A percentile compares a stretch with the other conserved stretches of the same genome.
Evolutionary conservation across 2,113 vertebrate species (phyloP).

Genomic region (Sceloporus tristichus): DNA sequence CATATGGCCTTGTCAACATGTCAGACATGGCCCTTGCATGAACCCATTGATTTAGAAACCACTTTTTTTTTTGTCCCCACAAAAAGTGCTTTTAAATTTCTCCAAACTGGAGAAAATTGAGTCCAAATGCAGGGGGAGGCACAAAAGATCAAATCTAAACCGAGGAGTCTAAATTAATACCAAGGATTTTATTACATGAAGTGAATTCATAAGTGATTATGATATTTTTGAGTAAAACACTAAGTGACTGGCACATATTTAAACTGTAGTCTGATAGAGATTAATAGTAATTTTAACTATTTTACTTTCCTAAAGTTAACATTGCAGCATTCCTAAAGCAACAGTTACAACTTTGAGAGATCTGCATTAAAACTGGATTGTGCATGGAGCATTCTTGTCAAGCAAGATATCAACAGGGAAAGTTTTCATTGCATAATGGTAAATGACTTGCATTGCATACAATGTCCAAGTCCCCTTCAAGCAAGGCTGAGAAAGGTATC

Average conservation of each 20-base stretch:
- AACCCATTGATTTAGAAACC: background rate
- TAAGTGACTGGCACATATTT: background rate
- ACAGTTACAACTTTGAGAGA: background rate
- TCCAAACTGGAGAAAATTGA: background rate
- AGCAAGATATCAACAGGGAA: background rate
- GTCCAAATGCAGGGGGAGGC: background rate
- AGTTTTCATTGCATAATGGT: background rate
- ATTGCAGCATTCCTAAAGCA: background rate
- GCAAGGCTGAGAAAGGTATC: background rate
- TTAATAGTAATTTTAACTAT: background rate
- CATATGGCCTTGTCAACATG: background rate
- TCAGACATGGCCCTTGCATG: background rate
- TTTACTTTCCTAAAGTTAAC: background rate
- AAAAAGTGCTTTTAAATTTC: background rate
- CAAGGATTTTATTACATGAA: too few species aligned
- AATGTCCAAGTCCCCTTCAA: too few species aligned
- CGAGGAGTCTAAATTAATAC: background rate
- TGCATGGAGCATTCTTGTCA: background rate
- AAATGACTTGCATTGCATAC: background rate
- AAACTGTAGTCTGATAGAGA: background rate
- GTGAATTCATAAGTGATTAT: background rate
- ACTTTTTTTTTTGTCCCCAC: background rate
- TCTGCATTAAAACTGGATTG: too few species aligned
- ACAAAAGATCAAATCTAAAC: background rate
- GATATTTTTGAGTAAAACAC: background rate